Base-by-base conservation (phyloP, 2,888 invertebrate genomes). In the Yponomeuta sedellus region DNA sequence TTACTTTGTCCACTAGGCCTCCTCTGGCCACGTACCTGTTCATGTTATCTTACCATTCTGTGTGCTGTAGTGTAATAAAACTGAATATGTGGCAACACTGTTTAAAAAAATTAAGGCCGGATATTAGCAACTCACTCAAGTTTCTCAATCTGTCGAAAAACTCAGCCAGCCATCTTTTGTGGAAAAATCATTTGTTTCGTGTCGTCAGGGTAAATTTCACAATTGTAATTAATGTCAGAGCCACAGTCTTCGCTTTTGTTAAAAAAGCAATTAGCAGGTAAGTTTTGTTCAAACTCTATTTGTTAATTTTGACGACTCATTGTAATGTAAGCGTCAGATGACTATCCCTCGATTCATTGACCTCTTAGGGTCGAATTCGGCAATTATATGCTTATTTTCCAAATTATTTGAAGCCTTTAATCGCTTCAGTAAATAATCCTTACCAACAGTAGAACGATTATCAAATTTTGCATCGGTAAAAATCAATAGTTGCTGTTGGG, bases 231-330 rank as follows among this genome's bases (percentile, higher is more conserved):
- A 95, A 97, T 97, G 97, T 96, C 97, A 94, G 97, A 97, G 94
- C 95, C 95, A 94, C 97, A 97, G 95, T 97, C 97, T 92, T 96
- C 97, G 91, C 95, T 97, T 92, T 93, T 97, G 93, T 94, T 97
- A 92, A 95, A 96, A 93, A 97, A 97, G 94, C 97, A 97, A 93
- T 94, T 97, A 93, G 97, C 97, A 95, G 97, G 97, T 97, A 94
- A 92, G 93, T 92, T 69, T 67, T 73, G 70, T 69, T 66, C 65
- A 58, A 59, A 66, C 73, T 68, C 69, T 69, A 69, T 72, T 72
- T 77, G 75, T 5, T 73, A 66, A 74, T 78, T 78, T 75, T 71
- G 77, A 72, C 73, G 73, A 78, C 76, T 79, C 76, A 79, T 75
- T 75, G 70, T 70, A 73, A 72, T 75, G 74, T 74, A 73, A 84